These are phyloP conservation scores for Ptyas mucosa DNA, from an alignment of 2,113 vertebrate genomes.

Conservation along the genomic window DNA sequence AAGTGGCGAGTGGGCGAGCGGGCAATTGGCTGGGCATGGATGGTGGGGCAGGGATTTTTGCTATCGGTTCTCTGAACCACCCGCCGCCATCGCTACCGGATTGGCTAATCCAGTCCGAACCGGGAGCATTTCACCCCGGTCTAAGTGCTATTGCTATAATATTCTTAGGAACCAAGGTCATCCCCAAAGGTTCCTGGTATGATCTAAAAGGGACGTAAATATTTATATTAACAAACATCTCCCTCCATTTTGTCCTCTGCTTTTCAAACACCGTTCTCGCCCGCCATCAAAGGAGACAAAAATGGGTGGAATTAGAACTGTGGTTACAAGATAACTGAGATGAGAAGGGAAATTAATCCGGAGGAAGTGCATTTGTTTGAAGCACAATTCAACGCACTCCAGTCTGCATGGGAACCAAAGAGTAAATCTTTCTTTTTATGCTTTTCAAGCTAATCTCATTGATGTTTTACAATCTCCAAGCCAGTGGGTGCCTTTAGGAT, in stretches of 20 bases:
- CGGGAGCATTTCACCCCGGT: too few species aligned
- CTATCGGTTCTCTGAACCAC: too few species aligned
- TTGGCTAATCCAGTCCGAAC: too few species aligned
- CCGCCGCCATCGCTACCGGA: too few species aligned
- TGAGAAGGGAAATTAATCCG: not conserved
- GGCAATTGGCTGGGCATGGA: too few species aligned
- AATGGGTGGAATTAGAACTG: not conserved
- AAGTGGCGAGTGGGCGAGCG: too few species aligned
- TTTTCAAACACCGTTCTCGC: too few species aligned
- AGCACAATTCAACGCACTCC: not conserved
- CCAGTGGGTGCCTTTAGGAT: not conserved
- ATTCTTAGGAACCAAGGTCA: not conserved
- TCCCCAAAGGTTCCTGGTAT: not conserved
- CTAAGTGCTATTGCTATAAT: not conserved
- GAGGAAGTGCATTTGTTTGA: not conserved
- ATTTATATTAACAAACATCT: not conserved
- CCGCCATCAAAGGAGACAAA: not conserved
- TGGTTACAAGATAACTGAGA: not conserved
- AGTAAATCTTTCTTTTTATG: not conserved
- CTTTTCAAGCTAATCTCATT: slow-evolving; percentile 40
- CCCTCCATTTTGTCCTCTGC: not conserved
- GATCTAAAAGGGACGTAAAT: not conserved
- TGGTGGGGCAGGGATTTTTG: too few species aligned
- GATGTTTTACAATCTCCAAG: slow-evolving; percentile 14
- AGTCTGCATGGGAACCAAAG: not conserved